A percentile compares a stretch with the other conserved stretches of the same genome.
These are phyloP conservation scores for Lycaena phlaeas DNA, from an alignment of 2,888 invertebrate genomes.

Conservation along the genomic window DNA sequence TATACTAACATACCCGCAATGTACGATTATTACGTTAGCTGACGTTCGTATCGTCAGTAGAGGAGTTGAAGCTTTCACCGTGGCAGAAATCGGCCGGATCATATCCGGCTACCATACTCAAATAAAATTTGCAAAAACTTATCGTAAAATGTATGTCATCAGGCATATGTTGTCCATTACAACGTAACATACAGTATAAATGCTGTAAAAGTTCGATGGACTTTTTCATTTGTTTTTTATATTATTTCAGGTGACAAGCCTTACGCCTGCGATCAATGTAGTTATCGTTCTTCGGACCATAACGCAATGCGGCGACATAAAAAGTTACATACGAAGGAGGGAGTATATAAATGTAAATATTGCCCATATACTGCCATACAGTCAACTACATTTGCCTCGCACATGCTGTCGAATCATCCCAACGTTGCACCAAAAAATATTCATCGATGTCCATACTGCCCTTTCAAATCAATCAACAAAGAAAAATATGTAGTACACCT, in stretches of 20 bases:
- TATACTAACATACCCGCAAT: too few species aligned
- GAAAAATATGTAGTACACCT: slow-evolving; percentile 73
- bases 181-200: too few species aligned
- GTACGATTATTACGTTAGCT: too few species aligned
- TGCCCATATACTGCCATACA: slow-evolving; percentile 88
- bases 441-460: slow-evolving; percentile 74
- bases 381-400: slow-evolving; percentile 83
- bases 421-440: slow-evolving; percentile 75
- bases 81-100: too few species aligned
- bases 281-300: slow-evolving; percentile 83
- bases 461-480: slow-evolving; percentile 77
- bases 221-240: too few species aligned
- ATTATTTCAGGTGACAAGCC: slow-evolving; percentile 82
- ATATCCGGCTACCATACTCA: too few species aligned
- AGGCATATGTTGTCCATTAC: too few species aligned
- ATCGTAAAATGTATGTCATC: too few species aligned
- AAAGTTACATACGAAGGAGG: slow-evolving; percentile 81
- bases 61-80: too few species aligned
- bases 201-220: too few species aligned
- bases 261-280: slow-evolving; percentile 82
- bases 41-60: too few species aligned
- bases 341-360: slow-evolving; percentile 83
- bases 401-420: slow-evolving; percentile 86
- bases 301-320: slow-evolving; percentile 87
- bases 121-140: too few species aligned